A percentile compares a stretch with the other conserved stretches of the same genome.
phyloP scores from a whole-genome alignment of 2,113 vertebrate species.

The Stegostoma tigrinum region DNA sequence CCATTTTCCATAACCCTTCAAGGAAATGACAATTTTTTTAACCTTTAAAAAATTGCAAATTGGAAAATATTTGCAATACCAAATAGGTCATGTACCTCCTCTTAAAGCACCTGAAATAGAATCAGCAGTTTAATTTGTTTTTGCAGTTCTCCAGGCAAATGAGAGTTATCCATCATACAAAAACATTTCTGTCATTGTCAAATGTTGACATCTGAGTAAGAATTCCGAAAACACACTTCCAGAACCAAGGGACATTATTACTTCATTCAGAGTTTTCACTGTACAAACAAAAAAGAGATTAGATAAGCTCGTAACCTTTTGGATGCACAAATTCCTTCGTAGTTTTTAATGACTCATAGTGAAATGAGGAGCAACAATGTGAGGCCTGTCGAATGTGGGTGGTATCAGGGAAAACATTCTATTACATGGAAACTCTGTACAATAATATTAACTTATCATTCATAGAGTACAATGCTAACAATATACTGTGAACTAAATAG shows the following conservation, averaged over 20 bases:
- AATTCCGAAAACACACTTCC: background rate
- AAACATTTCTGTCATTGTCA: constrained; percentile 11
- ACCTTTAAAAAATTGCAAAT: background rate
- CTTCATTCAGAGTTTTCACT: background rate
- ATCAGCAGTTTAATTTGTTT: background rate
- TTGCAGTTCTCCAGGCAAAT: background rate
- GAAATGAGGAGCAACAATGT: constrained; percentile 12
- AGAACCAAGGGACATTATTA: background rate
- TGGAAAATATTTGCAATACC: background rate
- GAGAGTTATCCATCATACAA: background rate
- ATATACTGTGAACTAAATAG: constrained; percentile 6
- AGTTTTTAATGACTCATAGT: constrained; percentile 10
- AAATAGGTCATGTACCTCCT: background rate
- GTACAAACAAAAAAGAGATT: constrained; percentile 19
- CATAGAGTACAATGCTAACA: background rate
- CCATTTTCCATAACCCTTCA: background rate
- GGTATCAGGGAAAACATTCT: background rate
- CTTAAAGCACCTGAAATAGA: background rate
- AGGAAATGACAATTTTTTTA: background rate
- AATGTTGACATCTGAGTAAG: constrained; percentile 18
- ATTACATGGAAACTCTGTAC: constrained; percentile 12
- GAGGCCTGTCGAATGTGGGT: background rate
- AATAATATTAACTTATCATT: constrained; percentile 1
- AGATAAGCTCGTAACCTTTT: constrained; percentile 17
- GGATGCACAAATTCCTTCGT: background rate